Conservation (phyloP, 2,797 vertebrate genomes). For the Gymnocypris eckloni region DNA sequence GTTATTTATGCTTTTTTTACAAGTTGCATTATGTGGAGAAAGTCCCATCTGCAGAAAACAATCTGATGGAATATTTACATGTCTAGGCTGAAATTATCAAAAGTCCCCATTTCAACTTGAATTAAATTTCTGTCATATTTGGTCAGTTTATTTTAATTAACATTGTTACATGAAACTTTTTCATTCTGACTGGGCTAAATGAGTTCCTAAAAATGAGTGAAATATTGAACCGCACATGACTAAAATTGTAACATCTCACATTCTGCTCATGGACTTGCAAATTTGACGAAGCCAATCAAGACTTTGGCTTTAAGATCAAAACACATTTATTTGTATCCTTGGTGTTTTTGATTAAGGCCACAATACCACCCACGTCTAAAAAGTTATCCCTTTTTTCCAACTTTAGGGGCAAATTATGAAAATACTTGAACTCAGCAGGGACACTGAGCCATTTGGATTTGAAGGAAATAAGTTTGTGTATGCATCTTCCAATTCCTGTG, state of each 20-base stretch:
- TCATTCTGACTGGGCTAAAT: background rate
- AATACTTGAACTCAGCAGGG: background rate
- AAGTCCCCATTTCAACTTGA: background rate
- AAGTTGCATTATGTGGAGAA: background rate
- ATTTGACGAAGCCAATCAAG: background rate
- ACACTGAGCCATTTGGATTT: background rate
- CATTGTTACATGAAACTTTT: background rate
- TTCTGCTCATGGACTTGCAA: background rate
- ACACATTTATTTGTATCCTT: slow-evolving; percentile 14
- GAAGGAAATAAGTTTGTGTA: slow-evolving; percentile 10
- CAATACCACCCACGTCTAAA: background rate
- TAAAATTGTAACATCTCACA: background rate
- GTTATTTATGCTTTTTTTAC: background rate
- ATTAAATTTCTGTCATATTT: background rate
- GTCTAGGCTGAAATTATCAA: background rate
- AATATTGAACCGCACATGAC: background rate
- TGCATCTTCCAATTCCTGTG: slow-evolving; percentile 1
- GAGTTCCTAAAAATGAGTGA: background rate
- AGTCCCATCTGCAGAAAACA: background rate
- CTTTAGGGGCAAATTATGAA: slow-evolving; percentile 12
- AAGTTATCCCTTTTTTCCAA: background rate
- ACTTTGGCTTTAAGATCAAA: slow-evolving; percentile 1
- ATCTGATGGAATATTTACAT: background rate
- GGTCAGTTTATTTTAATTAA: background rate
- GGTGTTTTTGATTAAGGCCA: slow-evolving; percentile 6